These are phyloP conservation scores for Glomeris maerens DNA, from an alignment of 1,140 invertebrate genomes.

Conservation along the genomic window DNA sequence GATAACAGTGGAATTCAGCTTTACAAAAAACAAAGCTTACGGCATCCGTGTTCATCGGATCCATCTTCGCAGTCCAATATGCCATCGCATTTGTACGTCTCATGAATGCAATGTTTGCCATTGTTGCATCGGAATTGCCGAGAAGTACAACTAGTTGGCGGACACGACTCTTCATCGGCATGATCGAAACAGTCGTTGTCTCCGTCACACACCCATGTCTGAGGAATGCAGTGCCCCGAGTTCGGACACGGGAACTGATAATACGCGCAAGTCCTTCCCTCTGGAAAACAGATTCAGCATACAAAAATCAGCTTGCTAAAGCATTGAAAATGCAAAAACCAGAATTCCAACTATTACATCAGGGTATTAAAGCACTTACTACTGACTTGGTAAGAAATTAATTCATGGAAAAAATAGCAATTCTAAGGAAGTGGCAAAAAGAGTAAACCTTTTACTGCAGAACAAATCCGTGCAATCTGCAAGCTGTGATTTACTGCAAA, in stretches of 20 bases:
- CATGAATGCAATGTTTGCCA: slow-evolving; percentile 78
- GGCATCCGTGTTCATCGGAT: slow-evolving; percentile 76
- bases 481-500: too few relatives aligned
- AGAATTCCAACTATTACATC: too few relatives aligned
- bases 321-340: too few relatives aligned
- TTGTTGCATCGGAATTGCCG: slow-evolving; percentile 87
- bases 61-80: slow-evolving; percentile 73
- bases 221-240: slow-evolving; percentile 89
- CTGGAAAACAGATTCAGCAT: slow-evolving; percentile 21
- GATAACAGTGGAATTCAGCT: slow-evolving; percentile 5
- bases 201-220: slow-evolving; percentile 75
- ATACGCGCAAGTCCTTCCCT: slow-evolving; percentile 82
- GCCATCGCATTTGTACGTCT: slow-evolving; percentile 86
- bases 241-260: slow-evolving; percentile 84
- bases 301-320: slow-evolving; percentile 6
- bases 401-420: too few relatives aligned
- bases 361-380: too few relatives aligned
- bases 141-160: slow-evolving; percentile 81
- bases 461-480: too few relatives aligned
- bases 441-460: too few relatives aligned
- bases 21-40: slow-evolving; percentile 29
- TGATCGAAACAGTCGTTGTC: slow-evolving; percentile 97
- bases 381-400: too few relatives aligned
- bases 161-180: slow-evolving; percentile 91
- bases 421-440: too few relatives aligned